Evolutionary conservation across 2,888 invertebrate genomes (phyloP).

Genomic region (Athalia circularis): DNA sequence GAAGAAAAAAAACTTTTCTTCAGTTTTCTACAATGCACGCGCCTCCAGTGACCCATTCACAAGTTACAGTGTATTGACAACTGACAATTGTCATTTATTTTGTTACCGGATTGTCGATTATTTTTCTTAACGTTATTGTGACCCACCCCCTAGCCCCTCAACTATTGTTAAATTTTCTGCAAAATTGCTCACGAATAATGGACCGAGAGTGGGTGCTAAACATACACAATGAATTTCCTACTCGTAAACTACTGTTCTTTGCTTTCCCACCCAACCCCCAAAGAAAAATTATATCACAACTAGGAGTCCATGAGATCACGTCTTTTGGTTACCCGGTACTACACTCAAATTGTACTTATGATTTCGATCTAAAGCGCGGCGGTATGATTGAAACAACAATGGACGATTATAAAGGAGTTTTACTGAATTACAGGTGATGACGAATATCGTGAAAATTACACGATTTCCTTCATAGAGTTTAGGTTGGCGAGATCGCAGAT

Average conservation of each 20-base stretch:
- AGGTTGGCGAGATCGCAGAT: no score
- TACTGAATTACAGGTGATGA: no score
- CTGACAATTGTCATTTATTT: constrained; percentile 69
- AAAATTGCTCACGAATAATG: constrained; percentile 63
- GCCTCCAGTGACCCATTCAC: constrained; percentile 37
- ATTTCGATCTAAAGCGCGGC: no score
- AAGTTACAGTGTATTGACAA: constrained; percentile 59
- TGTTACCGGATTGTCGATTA: constrained; percentile 62
- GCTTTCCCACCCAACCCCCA: not conserved
- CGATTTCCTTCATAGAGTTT: no score
- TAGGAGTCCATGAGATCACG: no score
- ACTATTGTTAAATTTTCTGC: constrained; percentile 58
- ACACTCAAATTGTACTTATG: no score
- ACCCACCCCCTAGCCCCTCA: not conserved
- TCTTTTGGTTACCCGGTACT: no score
- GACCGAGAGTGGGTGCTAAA: constrained; percentile 43
- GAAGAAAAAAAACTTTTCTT: constrained; percentile 25
- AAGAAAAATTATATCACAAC: no score
- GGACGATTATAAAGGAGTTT: not conserved
- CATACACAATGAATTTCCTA: not conserved
- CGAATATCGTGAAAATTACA: no score
- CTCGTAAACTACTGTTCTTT: not conserved
- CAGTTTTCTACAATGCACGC: constrained; percentile 34
- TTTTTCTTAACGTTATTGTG: constrained; percentile 53
- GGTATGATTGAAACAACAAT: not conserved